A percentile compares a stretch with the other conserved stretches of the same genome.
phyloP scores from a whole-genome alignment of 2,797 vertebrate species.

The Eospalax fontanierii region DNA sequence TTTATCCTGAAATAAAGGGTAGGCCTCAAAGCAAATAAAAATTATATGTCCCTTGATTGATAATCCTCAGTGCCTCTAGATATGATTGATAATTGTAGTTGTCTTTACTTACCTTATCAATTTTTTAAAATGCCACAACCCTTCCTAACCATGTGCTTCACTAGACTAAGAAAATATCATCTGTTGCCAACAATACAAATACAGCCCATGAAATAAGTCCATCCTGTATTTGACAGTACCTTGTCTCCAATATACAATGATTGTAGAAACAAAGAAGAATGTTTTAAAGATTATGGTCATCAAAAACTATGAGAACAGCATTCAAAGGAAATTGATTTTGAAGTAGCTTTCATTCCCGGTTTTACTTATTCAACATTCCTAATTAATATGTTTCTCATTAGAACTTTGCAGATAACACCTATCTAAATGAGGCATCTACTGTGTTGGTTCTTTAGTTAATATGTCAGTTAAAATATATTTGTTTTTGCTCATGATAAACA shows the following conservation, averaged over 20 bases:
- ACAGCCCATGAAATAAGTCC: slow-evolving; percentile 29
- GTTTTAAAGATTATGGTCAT: slow-evolving; percentile 39
- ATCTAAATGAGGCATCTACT: slow-evolving; percentile 6
- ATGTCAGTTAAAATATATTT: slow-evolving; percentile 19
- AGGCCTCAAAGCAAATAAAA: not conserved
- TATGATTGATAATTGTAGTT: slow-evolving; percentile 6
- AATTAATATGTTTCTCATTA: slow-evolving; percentile 51
- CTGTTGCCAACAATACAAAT: not conserved
- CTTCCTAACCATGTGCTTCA: slow-evolving; percentile 5
- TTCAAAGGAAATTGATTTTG: slow-evolving; percentile 53
- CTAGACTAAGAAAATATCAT: slow-evolving; percentile 43
- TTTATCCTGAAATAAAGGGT: slow-evolving; percentile 6
- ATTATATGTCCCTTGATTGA: not conserved
- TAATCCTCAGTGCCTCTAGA: slow-evolving; percentile 16
- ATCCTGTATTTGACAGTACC: not conserved
- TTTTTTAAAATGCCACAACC: not conserved
- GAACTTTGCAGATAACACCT: slow-evolving; percentile 15
- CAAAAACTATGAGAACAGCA: slow-evolving; percentile 17
- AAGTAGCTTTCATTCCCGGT: slow-evolving; percentile 36
- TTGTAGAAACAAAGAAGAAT: slow-evolving; percentile 53
- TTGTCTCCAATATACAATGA: slow-evolving; percentile 20
- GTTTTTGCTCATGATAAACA: not conserved
- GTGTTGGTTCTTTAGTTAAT: slow-evolving; percentile 37
- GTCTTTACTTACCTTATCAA: not conserved
- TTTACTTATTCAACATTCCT: slow-evolving; percentile 57